These are phyloP conservation scores for Crypturellus undulatus DNA, from an alignment of 2,113 vertebrate species.

Conservation along the genomic window DNA sequence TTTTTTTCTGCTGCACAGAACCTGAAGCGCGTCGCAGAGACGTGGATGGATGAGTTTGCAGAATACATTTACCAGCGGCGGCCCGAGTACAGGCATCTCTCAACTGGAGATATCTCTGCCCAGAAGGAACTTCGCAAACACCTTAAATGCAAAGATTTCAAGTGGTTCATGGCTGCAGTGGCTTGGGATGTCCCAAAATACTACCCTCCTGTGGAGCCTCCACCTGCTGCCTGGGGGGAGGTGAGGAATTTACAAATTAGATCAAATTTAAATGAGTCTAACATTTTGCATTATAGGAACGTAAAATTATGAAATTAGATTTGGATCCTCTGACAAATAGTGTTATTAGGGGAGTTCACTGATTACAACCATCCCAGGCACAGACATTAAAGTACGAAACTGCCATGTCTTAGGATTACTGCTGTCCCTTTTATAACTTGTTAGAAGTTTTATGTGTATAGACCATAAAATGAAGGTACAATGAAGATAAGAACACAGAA, in stretches of 20 bases:
- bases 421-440: not conserved
- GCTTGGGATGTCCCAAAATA: constrained; percentile 92
- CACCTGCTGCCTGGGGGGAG: constrained; percentile 90
- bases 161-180: constrained; percentile 91
- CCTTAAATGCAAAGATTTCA: constrained; percentile 92
- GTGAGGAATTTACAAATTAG: constrained; percentile 68
- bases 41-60: constrained; percentile 92
- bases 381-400: not conserved
- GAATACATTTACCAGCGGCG: constrained; percentile 91
- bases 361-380: not conserved
- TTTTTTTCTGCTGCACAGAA: constrained; percentile 76
- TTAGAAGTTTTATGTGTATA: not conserved
- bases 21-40: constrained; percentile 90
- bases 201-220: constrained; percentile 90
- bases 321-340: not conserved
- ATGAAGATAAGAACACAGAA: not conserved
- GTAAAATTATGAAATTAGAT: not conserved
- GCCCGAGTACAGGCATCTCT: constrained; percentile 89
- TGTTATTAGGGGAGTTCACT: not conserved
- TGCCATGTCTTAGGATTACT: not conserved
- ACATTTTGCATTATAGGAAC: not conserved
- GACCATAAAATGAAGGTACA: not conserved
- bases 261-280: not conserved
- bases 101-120: constrained; percentile 87
- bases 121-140: constrained; percentile 89